These are phyloP conservation scores for Myotis vivesi DNA, from an alignment of 2,797 vertebrate species.

Conservation along the genomic window DNA sequence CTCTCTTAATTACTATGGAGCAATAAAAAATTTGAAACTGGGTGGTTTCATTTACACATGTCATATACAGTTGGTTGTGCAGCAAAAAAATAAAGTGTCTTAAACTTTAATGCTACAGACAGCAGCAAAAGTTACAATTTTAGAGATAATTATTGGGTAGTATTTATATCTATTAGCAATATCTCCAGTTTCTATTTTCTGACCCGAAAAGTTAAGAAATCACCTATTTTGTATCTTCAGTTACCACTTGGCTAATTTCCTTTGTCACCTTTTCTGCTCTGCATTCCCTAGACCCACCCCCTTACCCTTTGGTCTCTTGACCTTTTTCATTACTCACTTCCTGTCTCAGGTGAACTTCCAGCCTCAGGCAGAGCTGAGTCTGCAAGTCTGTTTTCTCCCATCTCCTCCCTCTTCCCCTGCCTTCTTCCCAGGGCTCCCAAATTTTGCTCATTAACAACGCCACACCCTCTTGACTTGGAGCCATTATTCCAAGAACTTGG, in stretches of 20 bases:
- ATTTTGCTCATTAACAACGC: neutral
- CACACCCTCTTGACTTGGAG: neutral
- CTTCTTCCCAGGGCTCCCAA: neutral
- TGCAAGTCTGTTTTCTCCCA: neutral
- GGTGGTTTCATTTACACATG: neutral
- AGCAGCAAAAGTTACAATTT: neutral
- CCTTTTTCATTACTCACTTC: neutral
- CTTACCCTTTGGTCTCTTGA: neutral
- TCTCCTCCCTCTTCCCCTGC: neutral
- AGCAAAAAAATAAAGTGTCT: neutral
- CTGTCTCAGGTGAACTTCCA: neutral
- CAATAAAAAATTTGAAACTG: conserved; percentile 24
- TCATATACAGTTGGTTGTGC: neutral
- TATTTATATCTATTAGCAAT: neutral
- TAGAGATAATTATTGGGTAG: neutral
- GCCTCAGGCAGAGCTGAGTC: neutral
- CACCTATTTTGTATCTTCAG: neutral
- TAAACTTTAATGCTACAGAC: neutral
- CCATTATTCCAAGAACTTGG: neutral
- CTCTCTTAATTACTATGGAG: conserved; percentile 31
- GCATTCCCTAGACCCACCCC: neutral
- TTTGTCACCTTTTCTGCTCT: neutral
- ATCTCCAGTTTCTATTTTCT: neutral
- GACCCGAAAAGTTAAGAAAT: neutral
- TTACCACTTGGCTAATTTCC: neutral